These are phyloP conservation scores for Melipona bicolor DNA, from an alignment of 2,888 invertebrate genomes.

Conservation along the genomic window DNA sequence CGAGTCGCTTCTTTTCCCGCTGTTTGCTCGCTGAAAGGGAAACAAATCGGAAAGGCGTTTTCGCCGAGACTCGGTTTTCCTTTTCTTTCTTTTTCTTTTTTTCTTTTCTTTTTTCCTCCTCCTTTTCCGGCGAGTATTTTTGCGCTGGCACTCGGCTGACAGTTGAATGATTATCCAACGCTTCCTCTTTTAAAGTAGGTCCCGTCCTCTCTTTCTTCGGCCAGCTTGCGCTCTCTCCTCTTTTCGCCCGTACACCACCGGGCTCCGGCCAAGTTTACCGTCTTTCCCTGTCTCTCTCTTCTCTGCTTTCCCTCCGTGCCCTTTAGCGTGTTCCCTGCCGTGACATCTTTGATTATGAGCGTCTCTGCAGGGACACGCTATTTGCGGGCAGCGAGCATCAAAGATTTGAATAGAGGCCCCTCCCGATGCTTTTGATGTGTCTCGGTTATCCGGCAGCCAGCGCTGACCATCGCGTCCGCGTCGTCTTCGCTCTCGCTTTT, in stretches of 20 bases:
- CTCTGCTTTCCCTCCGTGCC: slow-evolving; percentile 29
- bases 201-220: slow-evolving; percentile 49
- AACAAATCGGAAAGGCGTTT: slow-evolving; percentile 71
- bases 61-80: slow-evolving; percentile 59
- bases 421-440: slow-evolving; percentile 80
- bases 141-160: slow-evolving; percentile 62
- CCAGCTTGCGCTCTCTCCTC: not conserved
- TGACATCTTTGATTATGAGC: slow-evolving; percentile 82
- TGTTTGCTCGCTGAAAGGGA: slow-evolving; percentile 42
- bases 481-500: slow-evolving; percentile 47
- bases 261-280: slow-evolving; percentile 26
- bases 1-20: slow-evolving; percentile 47
- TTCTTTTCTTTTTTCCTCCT: slow-evolving; percentile 41
- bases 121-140: slow-evolving; percentile 36
- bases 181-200: slow-evolving; percentile 71
- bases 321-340: slow-evolving; percentile 60
- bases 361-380: slow-evolving; percentile 73
- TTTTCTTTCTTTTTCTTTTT: not conserved
- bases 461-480: slow-evolving; percentile 67
- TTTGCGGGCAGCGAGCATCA: slow-evolving; percentile 71
- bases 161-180: slow-evolving; percentile 77
- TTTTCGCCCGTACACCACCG: slow-evolving; percentile 23
- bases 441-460: slow-evolving; percentile 62
- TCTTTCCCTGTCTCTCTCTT: slow-evolving; percentile 26
- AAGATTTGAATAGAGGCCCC: slow-evolving; percentile 79